Evolutionary conservation across 2,113 vertebrate species (phyloP), one percentile per base, ranked within the genome.

Genomic region (Athene cunicularia): DNA sequence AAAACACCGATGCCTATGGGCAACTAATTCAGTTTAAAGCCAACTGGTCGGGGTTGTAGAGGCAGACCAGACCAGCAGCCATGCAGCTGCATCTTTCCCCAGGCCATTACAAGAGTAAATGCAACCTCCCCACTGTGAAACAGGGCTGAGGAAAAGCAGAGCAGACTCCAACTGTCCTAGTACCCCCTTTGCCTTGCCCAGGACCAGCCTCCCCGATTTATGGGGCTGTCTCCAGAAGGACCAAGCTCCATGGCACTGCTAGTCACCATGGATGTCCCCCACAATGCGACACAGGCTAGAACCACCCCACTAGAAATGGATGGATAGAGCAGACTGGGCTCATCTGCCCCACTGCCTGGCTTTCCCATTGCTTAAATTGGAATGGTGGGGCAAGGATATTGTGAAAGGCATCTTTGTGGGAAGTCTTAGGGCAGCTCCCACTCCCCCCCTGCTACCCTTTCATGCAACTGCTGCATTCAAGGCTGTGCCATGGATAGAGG

Each of bases 21-120:
- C 7, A 11, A 45, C 58, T 73, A 82, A 93, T 72, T 90, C 53
- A 73, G 41, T 90, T 95, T 94, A 73, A 91, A 92, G 83, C 41
- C 68, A 88, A 43, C 33, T 39, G 39, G 70, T 86, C 32, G 41
- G 6, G 9, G 35, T n/a, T 62, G 13, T 55, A 92, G 58, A 43
- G 60, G 68, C 33, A 94, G 37, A 74, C 10, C 81, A 94, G 77
- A 50, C 12, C 71, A 76, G 66, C 74, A 95, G 74, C 81, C 73
- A 20, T 2, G 4, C 14, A 3, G 70, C 22, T 63, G 32, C 39
- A 37, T 63, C 43, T 60, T 83, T 64, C 62, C 79, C 63, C 27
- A 66, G 68, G 39, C 45, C 24, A 6, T 43, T 24, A 32, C 20
- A 32, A 63, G 27, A 63, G 28, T 14, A 59, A 33, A 55, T 84